Percentiles rank a stretch among this genome's conserved stretches.
Evolutionary conservation across 2,888 invertebrate species (phyloP).

Genomic region (Drosophila borborema): DNA sequence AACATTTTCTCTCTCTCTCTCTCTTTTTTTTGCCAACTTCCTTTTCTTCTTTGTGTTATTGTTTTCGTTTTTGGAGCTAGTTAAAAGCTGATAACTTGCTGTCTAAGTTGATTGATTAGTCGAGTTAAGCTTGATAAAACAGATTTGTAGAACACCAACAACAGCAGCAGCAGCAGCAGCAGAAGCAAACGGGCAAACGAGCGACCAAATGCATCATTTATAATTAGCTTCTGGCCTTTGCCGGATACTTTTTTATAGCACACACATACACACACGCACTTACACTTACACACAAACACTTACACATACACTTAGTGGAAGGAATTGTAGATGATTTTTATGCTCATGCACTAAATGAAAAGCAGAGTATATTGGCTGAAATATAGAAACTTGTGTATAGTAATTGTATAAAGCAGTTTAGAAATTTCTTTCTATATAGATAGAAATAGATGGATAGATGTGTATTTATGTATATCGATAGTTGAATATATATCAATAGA

Average conservation of each 20-base stretch:
- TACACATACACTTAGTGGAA: background rate
- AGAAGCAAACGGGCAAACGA: conserved; percentile 2
- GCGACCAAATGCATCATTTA: conserved; percentile 42
- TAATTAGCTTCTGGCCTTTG: conserved; percentile 49
- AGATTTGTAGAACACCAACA: conserved; percentile 19
- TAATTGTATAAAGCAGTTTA: too few relatives aligned
- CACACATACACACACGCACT: background rate
- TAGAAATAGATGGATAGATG: too few relatives aligned
- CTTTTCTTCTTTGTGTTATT: conserved; percentile 2
- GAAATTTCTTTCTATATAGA: background rate
- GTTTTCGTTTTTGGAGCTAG: conserved; percentile 20
- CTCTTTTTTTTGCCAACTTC: background rate
- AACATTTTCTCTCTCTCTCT: background rate
- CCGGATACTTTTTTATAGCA: conserved; percentile 14
- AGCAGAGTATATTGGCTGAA: background rate
- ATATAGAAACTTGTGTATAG: background rate
- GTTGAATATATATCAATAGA: background rate
- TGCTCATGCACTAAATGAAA: background rate
- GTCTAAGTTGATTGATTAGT: conserved; percentile 58
- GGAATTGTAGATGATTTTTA: conserved; percentile 33
- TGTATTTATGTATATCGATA: background rate
- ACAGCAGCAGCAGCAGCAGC: background rate
- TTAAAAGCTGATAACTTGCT: conserved; percentile 54
- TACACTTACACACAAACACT: background rate
- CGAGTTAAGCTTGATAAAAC: conserved; percentile 44